Evolutionary conservation across 2,888 invertebrate genomes (phyloP), one percentile per base, ranked within the genome.

Genomic region (Lucinisca nassula): DNA sequence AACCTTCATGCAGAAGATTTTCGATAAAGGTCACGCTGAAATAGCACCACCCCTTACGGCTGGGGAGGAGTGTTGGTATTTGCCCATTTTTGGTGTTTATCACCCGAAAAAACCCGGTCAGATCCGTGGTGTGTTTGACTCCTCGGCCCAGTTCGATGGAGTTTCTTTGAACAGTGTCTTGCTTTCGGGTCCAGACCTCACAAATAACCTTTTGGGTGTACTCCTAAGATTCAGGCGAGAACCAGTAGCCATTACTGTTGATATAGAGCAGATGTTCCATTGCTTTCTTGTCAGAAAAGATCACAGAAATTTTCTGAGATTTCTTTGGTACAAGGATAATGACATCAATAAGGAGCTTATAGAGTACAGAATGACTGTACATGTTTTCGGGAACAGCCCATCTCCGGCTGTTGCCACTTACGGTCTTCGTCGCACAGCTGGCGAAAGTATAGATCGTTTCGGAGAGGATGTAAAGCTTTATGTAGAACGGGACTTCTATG

Each of bases 361-460:
- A 17, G 88, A 92, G 38, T 92, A 90, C 67, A 51, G 88, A 6
- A 92, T 90, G 88, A 49, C 77, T n/a, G 90, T 91, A 0, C 92
- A 92, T 73, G 90, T 92, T 1, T 91, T 92, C 58, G 91, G 92
- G 0, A 91, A 91, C 58, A 84, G 58, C 30, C 85, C 92, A 27
- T 92, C 91, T 8, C 91, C 90, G 10, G 90, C 89, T 6, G 82
- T 90, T 17, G 91, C 89, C 4, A 89, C 84, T 0, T 89, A 84
- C 38, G 90, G 88, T 1, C 78, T 92, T n/a, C 32, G 85, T 6
- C 73, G 61, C 27, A 73, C 27, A 2, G n/a, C n/a, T n/a, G n/a
- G n/a, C n/a, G n/a, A n/a, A n/a, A n/a, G n/a, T n/a, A n/a, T n/a
- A n/a, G n/a, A 21, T 0, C 37, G 24, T 4, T 83, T 67, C 51